Base-by-base conservation (phyloP, 2,797 vertebrate genomes). In the Malurus splendens region DNA sequence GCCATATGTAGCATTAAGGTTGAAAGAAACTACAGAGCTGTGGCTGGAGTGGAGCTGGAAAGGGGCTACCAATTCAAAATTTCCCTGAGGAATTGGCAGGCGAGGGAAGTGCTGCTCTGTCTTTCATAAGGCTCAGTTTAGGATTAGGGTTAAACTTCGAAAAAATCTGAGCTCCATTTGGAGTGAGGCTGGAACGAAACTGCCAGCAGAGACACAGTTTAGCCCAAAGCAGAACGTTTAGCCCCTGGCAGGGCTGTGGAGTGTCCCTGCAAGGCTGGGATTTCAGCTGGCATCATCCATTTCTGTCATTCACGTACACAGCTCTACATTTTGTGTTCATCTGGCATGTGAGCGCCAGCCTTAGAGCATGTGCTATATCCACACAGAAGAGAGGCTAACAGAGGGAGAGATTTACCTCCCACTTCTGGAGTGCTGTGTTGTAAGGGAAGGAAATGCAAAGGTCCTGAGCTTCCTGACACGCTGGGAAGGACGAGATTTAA, bases 341-440 rank as follows among this genome's bases (percentile, higher is more conserved):
- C 1, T 32, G 7, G 24, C 38, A 17, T 0, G 2, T 0, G 0
- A 38, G 5, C 32, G 36, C 38, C 39, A 24, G 24, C 36, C 16
- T 24, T 39, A 44, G 12, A 32, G 28, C 24, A 20, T 0, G 10
- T 3, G 39, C 20, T 7, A 2, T 0, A 45, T 1, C 4, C 24
- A 20, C 15, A 6, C 0, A 5, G 23, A 36, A 33, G 11, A 61
- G 18, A 52, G 3, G 18, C 10, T 33, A 42, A 25, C 27, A 18
- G 20, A 24, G 6, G 2, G 15, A 4, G 1, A 57, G 19, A 27
- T 22, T 17, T 4, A 38, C 7, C 22, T 47, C 52, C 18, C 4
- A 0, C 14, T 23, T 39, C 18, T 6, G 4, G 6, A 12, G 5
- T 1, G 45, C n/a, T 30, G 10, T 36, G 28, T 14, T 3, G 1